phyloP scores from a whole-genome alignment of 2,113 vertebrate genomes.

The Oplegnathus fasciatus region DNA sequence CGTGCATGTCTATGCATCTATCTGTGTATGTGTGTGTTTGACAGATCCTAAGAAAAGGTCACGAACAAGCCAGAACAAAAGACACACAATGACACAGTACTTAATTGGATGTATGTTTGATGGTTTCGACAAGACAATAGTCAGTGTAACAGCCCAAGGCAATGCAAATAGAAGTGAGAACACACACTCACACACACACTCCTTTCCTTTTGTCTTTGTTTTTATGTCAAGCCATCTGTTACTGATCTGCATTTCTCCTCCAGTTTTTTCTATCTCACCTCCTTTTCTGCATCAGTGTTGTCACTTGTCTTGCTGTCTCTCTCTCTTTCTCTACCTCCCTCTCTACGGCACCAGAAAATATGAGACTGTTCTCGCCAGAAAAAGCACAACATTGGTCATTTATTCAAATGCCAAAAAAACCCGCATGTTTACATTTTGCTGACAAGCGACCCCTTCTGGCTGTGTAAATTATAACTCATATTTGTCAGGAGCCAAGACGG shows the following conservation, averaged over 20 bases:
- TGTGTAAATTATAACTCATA: neutral
- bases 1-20: neutral
- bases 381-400: neutral
- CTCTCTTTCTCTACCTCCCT: neutral
- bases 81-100: slow-evolving; percentile 13
- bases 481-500: neutral
- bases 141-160: slow-evolving; percentile 23
- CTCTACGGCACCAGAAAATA: neutral
- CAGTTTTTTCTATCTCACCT: slow-evolving; percentile 79
- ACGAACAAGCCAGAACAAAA: slow-evolving; percentile 1
- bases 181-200: slow-evolving; percentile 14
- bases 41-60: neutral
- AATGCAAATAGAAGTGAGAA: slow-evolving; percentile 24
- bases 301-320: slow-evolving; percentile 2
- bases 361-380: neutral
- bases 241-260: slow-evolving; percentile 43
- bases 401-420: neutral
- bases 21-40: slow-evolving; percentile 8
- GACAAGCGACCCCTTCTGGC: neutral
- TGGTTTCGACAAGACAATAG: slow-evolving; percentile 39
- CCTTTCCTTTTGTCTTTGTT: slow-evolving; percentile 21
- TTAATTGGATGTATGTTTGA: slow-evolving; percentile 47
- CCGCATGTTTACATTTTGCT: neutral
- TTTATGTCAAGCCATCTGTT: slow-evolving; percentile 58
- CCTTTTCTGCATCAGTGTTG: slow-evolving; percentile 11